Conservation (phyloP, 2,888 invertebrate genomes). For the Lasius platythorax region DNA sequence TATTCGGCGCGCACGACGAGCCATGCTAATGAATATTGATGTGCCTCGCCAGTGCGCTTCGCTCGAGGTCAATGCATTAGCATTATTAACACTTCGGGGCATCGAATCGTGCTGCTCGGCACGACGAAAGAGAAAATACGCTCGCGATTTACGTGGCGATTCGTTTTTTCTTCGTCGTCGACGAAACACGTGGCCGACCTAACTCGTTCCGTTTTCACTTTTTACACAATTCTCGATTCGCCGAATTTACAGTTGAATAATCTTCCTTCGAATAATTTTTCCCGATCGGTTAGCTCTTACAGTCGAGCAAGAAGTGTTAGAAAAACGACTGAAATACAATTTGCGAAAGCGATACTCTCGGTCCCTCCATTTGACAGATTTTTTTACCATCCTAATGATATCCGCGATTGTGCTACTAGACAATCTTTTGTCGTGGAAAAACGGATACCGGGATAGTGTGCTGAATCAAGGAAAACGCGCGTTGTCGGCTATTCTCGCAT, state of each 20-base stretch:
- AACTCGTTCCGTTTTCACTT: slow-evolving; percentile 19
- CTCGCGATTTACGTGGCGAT: slow-evolving; percentile 21
- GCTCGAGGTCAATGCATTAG: slow-evolving; percentile 79
- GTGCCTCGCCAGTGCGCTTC: slow-evolving; percentile 60
- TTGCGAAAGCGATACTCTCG: not conserved
- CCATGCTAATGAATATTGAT: slow-evolving; percentile 80
- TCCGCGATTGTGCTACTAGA: not conserved
- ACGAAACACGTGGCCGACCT: not conserved
- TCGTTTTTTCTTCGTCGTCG: not conserved
- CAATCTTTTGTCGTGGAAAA: not conserved
- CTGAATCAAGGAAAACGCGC: slow-evolving; percentile 51
- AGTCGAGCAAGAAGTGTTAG: not conserved
- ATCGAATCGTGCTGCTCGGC: slow-evolving; percentile 33
- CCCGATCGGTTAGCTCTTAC: not conserved
- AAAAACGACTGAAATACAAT: not conserved
- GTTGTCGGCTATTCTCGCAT: slow-evolving; percentile 43
- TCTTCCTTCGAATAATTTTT: not conserved
- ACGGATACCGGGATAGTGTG: not conserved
- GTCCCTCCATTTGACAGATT: not conserved
- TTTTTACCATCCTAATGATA: slow-evolving; percentile 18
- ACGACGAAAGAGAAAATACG: slow-evolving; percentile 48
- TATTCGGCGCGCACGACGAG: slow-evolving; percentile 75
- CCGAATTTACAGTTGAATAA: not conserved
- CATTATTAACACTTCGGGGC: slow-evolving; percentile 72
- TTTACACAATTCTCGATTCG: not conserved